Evolutionary conservation across 2,888 invertebrate genomes (phyloP), one percentile per base, ranked within the genome.

Genomic region (Ormyrus pomaceus): DNA sequence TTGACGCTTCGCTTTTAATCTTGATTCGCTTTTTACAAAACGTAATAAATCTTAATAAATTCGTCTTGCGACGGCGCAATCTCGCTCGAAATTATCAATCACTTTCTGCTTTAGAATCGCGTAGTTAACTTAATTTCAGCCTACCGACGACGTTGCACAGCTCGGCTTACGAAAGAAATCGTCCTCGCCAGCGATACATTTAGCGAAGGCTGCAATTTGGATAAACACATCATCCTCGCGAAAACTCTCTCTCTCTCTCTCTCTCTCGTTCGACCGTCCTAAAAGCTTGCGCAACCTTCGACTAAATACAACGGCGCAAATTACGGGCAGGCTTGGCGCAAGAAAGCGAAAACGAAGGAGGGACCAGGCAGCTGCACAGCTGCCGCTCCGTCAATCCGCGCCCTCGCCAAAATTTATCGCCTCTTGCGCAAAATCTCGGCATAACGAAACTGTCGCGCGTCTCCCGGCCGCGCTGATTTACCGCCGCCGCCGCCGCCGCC

Each of bases 181-280:
- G 34, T 34, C 34, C 34, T 34, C 34, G 34, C 34, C 34, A 34
- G 4, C 34, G 34, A 34, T 34, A 34, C 34, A 34, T 34, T 34
- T 34, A 34, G 34, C 34, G 34, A 34, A 34, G 34, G 34, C 34
- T 34, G 34, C 34, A 34, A 34, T 34, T 34, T 19, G 5, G 34
- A 62, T 62, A 45, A 62, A 62, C 45, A 62, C 62, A 62, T 62
- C 62, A 62, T 11, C 62, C n/a, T 59, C 13, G 59, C 7, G 59
- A 59, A 59, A 59, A 59, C 34, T 9, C 13, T 7, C 59, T 13
- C 59, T 9, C n/a, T 19, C 19, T 19, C 19, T 34, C 3, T 34
- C 34, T 34, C 34, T 34, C 34, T 19, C 34, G 34, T 4, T 4
- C 34, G 4, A 4, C 9, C 11, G 6, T 10, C 11, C 51, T 50